Percentiles rank a stretch among this genome's conserved stretches.
Evolutionary conservation across 2,888 invertebrate species (phyloP).

Genomic region (Pandemis corylana): DNA sequence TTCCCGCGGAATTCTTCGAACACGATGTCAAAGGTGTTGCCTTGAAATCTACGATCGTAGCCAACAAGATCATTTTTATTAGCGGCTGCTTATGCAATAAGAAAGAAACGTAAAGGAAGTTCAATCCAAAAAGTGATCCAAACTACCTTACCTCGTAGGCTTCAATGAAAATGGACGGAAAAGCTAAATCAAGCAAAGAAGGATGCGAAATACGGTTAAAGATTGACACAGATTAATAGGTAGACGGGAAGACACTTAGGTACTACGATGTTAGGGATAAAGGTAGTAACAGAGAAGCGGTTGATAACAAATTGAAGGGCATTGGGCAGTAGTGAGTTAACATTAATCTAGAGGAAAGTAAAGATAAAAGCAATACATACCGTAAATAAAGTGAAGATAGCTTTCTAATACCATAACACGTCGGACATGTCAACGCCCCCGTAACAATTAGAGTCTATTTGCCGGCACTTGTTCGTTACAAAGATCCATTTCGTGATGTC

Average conservation of each 20-base stretch:
- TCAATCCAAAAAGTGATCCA: not conserved
- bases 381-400: not conserved
- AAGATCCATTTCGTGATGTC: conserved; percentile 19
- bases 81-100: not conserved
- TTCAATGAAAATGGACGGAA: not conserved
- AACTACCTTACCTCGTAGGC: not conserved
- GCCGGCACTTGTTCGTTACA: not conserved
- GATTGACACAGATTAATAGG: conserved; percentile 17
- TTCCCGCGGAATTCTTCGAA: too few relatives aligned
- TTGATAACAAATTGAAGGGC: conserved; percentile 19
- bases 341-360: conserved; percentile 14
- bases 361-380: not conserved
- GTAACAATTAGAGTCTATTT: conserved; percentile 14
- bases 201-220: conserved; percentile 11
- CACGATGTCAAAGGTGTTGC: too few relatives aligned
- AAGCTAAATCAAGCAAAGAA: conserved; percentile 13
- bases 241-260: conserved; percentile 1
- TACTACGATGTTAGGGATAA: not conserved
- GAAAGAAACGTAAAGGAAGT: not conserved
- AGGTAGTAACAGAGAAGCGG: conserved; percentile 13
- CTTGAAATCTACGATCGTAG: not conserved
- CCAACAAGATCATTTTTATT: not conserved
- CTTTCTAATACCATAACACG: conserved; percentile 10
- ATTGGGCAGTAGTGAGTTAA: conserved; percentile 1
- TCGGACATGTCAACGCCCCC: conserved; percentile 1